phyloP scores from a whole-genome alignment of 2,888 invertebrate species.

The Euproctis similis region DNA sequence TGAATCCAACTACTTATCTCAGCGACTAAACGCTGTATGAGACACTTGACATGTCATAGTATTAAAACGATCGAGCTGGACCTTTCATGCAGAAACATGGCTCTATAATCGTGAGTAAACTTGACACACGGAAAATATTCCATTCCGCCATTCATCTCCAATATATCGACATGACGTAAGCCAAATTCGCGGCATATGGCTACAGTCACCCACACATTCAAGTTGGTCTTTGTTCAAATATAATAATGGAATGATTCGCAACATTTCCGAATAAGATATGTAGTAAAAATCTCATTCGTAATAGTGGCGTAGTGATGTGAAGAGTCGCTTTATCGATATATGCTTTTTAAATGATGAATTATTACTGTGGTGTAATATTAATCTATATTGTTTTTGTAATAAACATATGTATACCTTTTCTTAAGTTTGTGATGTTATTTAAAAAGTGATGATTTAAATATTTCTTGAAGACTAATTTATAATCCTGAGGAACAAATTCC shows the following conservation, averaged over 20 bases:
- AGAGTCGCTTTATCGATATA: slow-evolving; percentile 13
- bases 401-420: no score
- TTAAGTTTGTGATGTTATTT: no score
- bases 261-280: slow-evolving; percentile 61
- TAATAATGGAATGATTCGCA: slow-evolving; percentile 66
- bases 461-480: no score
- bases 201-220: slow-evolving; percentile 23
- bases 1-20: no score
- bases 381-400: no score
- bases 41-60: no score
- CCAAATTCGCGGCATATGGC: slow-evolving; percentile 54
- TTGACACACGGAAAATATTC: slow-evolving; percentile 7
- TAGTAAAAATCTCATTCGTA: slow-evolving; percentile 59
- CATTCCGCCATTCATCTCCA: slow-evolving; percentile 35
- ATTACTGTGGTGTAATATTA: no score
- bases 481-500: no score
- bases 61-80: no score
- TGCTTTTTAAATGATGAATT: no score
- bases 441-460: no score
- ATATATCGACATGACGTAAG: slow-evolving; percentile 59
- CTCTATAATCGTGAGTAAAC: slow-evolving; percentile 1
- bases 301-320: slow-evolving; percentile 41
- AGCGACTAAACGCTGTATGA: no score
- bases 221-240: slow-evolving; percentile 57
- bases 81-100: not conserved